These are phyloP conservation scores for Glaucidium brasilianum DNA, from an alignment of 2,113 vertebrate genomes.

Conservation along the genomic window DNA sequence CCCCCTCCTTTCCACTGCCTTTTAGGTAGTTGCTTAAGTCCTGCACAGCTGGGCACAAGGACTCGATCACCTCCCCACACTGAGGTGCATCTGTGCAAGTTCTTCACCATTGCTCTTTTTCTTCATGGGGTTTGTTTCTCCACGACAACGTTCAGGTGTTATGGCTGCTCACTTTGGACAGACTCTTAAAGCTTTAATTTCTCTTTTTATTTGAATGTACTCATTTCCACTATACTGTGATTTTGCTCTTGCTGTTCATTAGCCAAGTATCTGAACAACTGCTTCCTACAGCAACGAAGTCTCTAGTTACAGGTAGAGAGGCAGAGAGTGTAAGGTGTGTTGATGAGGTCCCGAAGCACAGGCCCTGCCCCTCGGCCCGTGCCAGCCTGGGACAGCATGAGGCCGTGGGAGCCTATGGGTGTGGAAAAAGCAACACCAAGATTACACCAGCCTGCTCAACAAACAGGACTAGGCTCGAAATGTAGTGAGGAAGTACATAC, in stretches of 20 bases:
- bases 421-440: background rate
- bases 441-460: rapidly evolving
- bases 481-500: rapidly evolving
- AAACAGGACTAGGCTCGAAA: rapidly evolving
- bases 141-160: background rate
- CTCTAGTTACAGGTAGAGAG: rapidly evolving
- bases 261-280: too few species aligned
- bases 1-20: background rate
- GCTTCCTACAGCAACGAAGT: background rate
- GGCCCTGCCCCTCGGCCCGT: rapidly evolving
- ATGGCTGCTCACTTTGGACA: background rate
- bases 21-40: background rate
- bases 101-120: background rate
- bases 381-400: rapidly evolving
- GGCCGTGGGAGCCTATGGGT: rapidly evolving
- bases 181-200: too few species aligned
- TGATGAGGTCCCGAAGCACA: background rate
- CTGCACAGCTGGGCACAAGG: rapidly evolving
- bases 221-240: background rate
- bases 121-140: background rate
- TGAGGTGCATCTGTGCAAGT: rapidly evolving
- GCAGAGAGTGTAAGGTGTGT: rapidly evolving
- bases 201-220: background rate
- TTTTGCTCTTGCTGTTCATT: background rate
- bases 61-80: background rate